Conservation (phyloP, 1,140 invertebrate genomes). For the Drosophila repletoides region DNA sequence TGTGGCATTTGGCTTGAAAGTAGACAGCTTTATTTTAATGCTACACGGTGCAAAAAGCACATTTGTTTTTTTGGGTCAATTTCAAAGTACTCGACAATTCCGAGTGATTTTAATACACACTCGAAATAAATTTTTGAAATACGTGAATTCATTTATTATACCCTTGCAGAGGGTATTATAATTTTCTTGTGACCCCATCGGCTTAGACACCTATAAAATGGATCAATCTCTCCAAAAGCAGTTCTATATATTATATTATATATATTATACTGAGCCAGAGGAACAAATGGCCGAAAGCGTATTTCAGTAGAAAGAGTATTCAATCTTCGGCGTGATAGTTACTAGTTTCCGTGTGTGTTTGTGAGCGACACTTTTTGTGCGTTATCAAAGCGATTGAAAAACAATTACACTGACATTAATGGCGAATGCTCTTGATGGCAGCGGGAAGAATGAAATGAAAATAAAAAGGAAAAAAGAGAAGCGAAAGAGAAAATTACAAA, state of each 20-base stretch:
- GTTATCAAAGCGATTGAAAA: slow-evolving; percentile 79
- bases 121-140: slow-evolving; percentile 68
- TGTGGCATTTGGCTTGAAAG: slow-evolving; percentile 26
- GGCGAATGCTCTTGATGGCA: slow-evolving; percentile 37
- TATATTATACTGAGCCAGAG: too few species aligned
- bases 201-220: too few species aligned
- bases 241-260: too few species aligned
- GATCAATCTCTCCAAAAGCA: too few species aligned
- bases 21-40: slow-evolving; percentile 15
- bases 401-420: slow-evolving; percentile 79
- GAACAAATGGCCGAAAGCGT: too few species aligned
- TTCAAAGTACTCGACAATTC: slow-evolving; percentile 55
- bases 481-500: background rate
- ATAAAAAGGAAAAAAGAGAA: background rate
- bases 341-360: slow-evolving; percentile 1
- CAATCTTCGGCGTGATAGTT: too few species aligned
- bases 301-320: too few species aligned
- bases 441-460: slow-evolving; percentile 13
- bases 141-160: slow-evolving; percentile 4
- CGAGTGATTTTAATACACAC: slow-evolving; percentile 68
- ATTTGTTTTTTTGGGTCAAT: slow-evolving; percentile 74
- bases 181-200: too few species aligned
- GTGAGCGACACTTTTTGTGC: slow-evolving; percentile 19
- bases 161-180: too few species aligned
- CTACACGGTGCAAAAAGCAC: background rate